Base-by-base conservation (phyloP, 2,797 vertebrate species). In the Clarias fuscus region DNA sequence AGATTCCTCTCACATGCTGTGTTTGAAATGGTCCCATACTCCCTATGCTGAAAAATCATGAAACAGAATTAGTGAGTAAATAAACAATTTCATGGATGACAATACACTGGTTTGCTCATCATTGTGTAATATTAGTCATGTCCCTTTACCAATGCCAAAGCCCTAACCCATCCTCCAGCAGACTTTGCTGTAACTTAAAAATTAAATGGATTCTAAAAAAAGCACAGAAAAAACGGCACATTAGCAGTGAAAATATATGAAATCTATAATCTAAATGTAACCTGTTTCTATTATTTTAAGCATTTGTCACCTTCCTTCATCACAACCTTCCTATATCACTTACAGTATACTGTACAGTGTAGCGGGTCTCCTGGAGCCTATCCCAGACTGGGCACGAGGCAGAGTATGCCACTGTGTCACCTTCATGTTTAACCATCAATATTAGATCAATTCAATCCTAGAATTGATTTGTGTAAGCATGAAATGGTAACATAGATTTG, bases 61-160 rank as follows among this genome's bases (percentile, higher is more conserved):
- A 61, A 59, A 77, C 53, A 30, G 17, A 22, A 78, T 78, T 78
- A 61, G 27, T 78, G 18, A 78, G 14, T 14, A 73, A 75, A 53
- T 53, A 75, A 20, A 58, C 15, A 10, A 20, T 20, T 75, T 7
- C 43, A 56, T 15, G 27, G n/a, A 56, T 1, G 5, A 13, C 37
- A 8, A 8, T 20, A 56, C 53, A 61, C 27, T 33, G 10, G 30
- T 61, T 78, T 59, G 8, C 24, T 77, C 53, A 59, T 61, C 14
- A 27, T 18, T 53, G 43, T 18, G 40, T n/a, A 72, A 24, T 72
- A 43, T 72, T 72, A 53, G 6, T 53, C 43, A 75, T 53, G 24
- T 53, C 13, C 53, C 53, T 56, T 56, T 56, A 11, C 2, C 56
- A 77, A 58, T 59, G 53, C 53, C 27, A 33, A 58, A 20, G 53